Evolutionary conservation across 2,888 invertebrate genomes (phyloP).

Genomic region (Pristionchus exspectatus): DNA sequence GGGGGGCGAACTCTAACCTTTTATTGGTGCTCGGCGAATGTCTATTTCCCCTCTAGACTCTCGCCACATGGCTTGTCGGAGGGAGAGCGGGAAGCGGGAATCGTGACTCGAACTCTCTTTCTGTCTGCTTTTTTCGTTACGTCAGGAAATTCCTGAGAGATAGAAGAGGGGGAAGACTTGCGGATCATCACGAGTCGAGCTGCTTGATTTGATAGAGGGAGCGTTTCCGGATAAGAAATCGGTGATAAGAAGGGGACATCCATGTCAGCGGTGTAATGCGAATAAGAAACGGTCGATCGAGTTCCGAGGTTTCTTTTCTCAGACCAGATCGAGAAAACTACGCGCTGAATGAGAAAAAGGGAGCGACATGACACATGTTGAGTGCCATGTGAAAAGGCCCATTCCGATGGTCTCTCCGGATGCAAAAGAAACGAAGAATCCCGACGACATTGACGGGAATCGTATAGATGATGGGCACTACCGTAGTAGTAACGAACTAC

Average conservation of each 20-base stretch:
- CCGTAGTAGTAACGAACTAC: background rate
- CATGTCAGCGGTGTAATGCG: background rate
- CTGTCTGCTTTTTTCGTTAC: slow-evolving; percentile 5
- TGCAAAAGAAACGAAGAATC: background rate
- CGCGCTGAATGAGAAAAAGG: slow-evolving; percentile 27
- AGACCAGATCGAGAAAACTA: slow-evolving; percentile 24
- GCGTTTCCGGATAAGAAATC: background rate
- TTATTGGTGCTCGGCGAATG: slow-evolving; percentile 9
- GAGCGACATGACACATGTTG: slow-evolving; percentile 43
- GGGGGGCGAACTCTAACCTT: background rate
- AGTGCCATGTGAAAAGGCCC: slow-evolving; percentile 49
- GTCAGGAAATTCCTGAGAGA: slow-evolving; percentile 34
- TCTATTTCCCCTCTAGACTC: slow-evolving; percentile 6
- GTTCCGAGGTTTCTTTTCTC: background rate
- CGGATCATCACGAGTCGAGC: background rate
- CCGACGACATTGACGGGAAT: background rate
- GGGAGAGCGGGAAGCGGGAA: background rate
- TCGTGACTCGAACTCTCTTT: slow-evolving; percentile 34
- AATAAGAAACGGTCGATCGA: background rate
- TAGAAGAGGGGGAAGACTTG: background rate
- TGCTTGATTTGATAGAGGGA: background rate
- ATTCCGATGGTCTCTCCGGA: slow-evolving; percentile 6
- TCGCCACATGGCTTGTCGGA: slow-evolving; percentile 39
- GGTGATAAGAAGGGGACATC: background rate
- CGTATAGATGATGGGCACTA: background rate